These are phyloP conservation scores for Pogonognathellus flavescens DNA, from an alignment of 1,140 invertebrate genomes.

Conservation along the genomic window DNA sequence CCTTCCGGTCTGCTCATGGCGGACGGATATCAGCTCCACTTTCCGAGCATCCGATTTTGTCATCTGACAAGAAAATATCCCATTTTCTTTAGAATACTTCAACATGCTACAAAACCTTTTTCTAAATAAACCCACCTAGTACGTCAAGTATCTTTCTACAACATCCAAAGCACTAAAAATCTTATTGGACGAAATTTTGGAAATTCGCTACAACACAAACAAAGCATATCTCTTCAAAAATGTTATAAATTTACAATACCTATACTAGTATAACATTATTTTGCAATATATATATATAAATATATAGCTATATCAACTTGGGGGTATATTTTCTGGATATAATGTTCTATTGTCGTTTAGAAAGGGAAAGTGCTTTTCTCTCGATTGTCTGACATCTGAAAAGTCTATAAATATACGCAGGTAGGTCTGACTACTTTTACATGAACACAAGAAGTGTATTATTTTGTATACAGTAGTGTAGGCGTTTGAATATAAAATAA, in stretches of 20 bases:
- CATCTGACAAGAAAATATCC: slow-evolving; percentile 59
- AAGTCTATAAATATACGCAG: too few species aligned
- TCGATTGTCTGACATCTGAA: too few species aligned
- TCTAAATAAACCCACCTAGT: slow-evolving; percentile 19
- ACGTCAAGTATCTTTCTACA: not conserved
- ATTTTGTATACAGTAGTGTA: not conserved
- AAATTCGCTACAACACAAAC: not conserved
- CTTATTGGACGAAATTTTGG: slow-evolving; percentile 8
- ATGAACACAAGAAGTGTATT: not conserved
- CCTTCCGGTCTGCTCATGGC: slow-evolving; percentile 66
- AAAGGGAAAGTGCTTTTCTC: slow-evolving; percentile 31
- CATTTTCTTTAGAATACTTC: slow-evolving; percentile 31
- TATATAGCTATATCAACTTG: too few species aligned
- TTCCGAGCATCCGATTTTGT: slow-evolving; percentile 65
- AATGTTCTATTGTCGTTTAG: slow-evolving; percentile 1
- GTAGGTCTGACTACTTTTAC: too few species aligned
- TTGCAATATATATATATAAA: too few species aligned
- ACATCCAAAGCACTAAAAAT: slow-evolving; percentile 12
- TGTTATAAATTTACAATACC: too few species aligned
- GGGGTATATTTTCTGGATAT: not conserved
- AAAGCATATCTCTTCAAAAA: not conserved
- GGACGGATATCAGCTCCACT: slow-evolving; percentile 64
- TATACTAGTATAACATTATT: too few species aligned
- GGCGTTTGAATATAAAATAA: not conserved
- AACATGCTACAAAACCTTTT: slow-evolving; percentile 23